phyloP scores from a whole-genome alignment of 2,113 vertebrate genomes.

The Pseudorhombus dupliciocellatus region DNA sequence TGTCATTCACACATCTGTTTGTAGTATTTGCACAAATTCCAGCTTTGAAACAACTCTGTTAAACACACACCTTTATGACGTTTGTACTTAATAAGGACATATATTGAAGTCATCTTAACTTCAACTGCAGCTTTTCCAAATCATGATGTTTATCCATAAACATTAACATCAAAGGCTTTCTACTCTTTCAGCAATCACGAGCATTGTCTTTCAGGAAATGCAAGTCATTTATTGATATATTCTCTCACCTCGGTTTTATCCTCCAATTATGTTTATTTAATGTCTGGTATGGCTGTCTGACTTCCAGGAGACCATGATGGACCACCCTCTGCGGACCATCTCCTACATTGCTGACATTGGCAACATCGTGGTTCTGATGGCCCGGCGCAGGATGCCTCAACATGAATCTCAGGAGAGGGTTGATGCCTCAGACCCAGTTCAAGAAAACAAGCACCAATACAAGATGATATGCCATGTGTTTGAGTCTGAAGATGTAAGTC shows the following conservation, averaged over 20 bases:
- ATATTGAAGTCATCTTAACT: too few species aligned
- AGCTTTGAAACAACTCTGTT: neutral
- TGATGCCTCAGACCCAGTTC: constrained; percentile 90
- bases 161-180: too few species aligned
- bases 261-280: neutral
- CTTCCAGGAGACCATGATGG: constrained; percentile 94
- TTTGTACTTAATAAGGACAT: too few species aligned
- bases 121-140: too few species aligned
- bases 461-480: constrained; percentile 99
- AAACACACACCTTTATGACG: neutral
- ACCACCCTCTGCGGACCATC: constrained; percentile 94
- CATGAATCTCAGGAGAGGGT: constrained; percentile 91
- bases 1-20: neutral
- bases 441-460: constrained; percentile 94
- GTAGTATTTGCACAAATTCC: neutral
- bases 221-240: neutral
- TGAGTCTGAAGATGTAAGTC: constrained; percentile 96
- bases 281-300: neutral
- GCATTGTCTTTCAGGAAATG: too few species aligned
- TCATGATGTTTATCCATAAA: too few species aligned
- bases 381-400: constrained; percentile 90
- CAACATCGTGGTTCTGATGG: constrained; percentile 97
- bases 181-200: too few species aligned
- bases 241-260: neutral
- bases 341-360: constrained; percentile 98